Conservation (phyloP, 2,888 invertebrate genomes). For the Drosophila longiperda region DNA sequence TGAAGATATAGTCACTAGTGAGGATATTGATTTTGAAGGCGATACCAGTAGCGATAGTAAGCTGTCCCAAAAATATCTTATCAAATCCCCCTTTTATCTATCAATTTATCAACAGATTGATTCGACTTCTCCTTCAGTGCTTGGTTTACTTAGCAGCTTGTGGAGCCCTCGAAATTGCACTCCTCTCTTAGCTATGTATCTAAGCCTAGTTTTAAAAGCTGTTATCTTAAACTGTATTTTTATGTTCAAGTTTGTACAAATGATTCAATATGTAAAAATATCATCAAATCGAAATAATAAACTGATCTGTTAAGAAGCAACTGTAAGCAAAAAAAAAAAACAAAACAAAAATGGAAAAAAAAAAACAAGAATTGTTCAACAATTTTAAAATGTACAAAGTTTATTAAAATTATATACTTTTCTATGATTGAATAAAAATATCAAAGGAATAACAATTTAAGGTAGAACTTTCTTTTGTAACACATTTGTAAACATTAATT, state of each 20-base stretch:
- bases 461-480: not conserved
- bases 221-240: constrained; percentile 51
- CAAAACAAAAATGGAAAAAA: constrained; percentile 40
- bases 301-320: constrained; percentile 32
- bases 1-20: constrained; percentile 50
- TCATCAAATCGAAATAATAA: constrained; percentile 5
- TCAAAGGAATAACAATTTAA: not conserved
- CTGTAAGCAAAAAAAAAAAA: constrained; percentile 35
- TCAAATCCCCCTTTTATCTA: constrained; percentile 24
- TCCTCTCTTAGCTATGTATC: constrained; percentile 15
- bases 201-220: constrained; percentile 42
- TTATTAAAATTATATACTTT: constrained; percentile 51
- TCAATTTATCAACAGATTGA: constrained; percentile 48
- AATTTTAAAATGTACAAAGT: constrained; percentile 66
- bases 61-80: constrained; percentile 11
- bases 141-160: constrained; percentile 3
- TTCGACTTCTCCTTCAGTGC: not conserved
- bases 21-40: constrained; percentile 49
- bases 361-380: constrained; percentile 61
- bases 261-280: constrained; percentile 19
- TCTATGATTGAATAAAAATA: constrained; percentile 29
- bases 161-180: not conserved
- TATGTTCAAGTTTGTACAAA: constrained; percentile 60
- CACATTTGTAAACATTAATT: not conserved
- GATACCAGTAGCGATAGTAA: constrained; percentile 65